Percentiles rank a stretch among this genome's conserved stretches.
These are phyloP conservation scores for Quadriops clusia DNA, from an alignment of 2,888 invertebrate species.

Conservation along the genomic window DNA sequence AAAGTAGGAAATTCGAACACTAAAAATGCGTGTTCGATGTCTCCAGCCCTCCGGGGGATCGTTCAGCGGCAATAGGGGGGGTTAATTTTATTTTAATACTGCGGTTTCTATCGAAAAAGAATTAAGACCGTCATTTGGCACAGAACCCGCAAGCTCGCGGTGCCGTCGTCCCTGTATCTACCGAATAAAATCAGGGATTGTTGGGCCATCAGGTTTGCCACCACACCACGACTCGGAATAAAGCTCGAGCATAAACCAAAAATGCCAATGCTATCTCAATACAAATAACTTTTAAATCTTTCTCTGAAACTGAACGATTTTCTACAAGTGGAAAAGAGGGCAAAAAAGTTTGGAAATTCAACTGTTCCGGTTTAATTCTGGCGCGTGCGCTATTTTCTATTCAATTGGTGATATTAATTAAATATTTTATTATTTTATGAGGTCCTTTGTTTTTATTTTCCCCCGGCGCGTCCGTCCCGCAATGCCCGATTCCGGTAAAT, in stretches of 20 bases:
- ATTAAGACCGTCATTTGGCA: constrained; percentile 19
- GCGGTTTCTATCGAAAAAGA: constrained; percentile 23
- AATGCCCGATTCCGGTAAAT: constrained; percentile 2
- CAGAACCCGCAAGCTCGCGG: constrained; percentile 7
- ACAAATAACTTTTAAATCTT: too few relatives aligned
- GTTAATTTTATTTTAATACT: constrained; percentile 23
- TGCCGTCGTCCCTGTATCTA: constrained; percentile 6
- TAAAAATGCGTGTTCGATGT: constrained; percentile 20
- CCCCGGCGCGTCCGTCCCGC: not conserved
- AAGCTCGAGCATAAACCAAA: too few relatives aligned
- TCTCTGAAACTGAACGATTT: too few relatives aligned
- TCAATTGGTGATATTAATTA: constrained; percentile 23
- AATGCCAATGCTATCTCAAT: too few relatives aligned
- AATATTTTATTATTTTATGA: constrained; percentile 21
- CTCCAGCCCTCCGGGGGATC: too few relatives aligned
- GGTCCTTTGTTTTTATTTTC: constrained; percentile 13
- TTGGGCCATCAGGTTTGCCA: too few relatives aligned
- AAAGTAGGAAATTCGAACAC: constrained; percentile 19
- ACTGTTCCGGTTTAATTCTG: too few relatives aligned
- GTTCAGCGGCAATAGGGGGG: constrained; percentile 16
- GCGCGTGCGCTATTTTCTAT: constrained; percentile 22
- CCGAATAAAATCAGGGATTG: too few relatives aligned
- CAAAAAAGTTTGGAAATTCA: too few relatives aligned
- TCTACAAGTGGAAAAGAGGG: too few relatives aligned
- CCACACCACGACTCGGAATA: too few relatives aligned